Evolutionary conservation across 2,797 vertebrate genomes (phyloP), one percentile per base, ranked within the genome.

Genomic region (Sebastes vulpes): DNA sequence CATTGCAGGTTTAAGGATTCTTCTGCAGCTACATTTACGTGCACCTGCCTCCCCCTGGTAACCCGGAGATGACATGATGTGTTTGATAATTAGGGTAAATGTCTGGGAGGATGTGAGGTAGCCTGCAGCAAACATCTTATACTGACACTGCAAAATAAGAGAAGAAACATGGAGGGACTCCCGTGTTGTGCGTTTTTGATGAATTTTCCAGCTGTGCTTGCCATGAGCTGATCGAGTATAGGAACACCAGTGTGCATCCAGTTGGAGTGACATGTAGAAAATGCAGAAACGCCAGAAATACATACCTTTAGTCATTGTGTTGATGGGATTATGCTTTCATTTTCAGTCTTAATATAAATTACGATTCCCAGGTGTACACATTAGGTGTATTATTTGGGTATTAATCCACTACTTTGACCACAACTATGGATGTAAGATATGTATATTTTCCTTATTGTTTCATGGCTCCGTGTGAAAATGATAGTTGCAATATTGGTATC

Each of bases 81-180:
- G 74, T 84, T 68, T 81, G 67, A 57, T 81, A 42, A 72, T 79
- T 56, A 72, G 72, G 29, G n/a, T 38, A 54, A 64, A 76, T 56
- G 59, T 69, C 64, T 71, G 57, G 9, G 25, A 66, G 68, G 65
- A 81, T 53, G 68, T 9, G 67, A 7, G 3, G 38, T n/a, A 50
- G 65, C 73, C 74, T 75, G 29, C 64, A 72, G 68, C 18, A 42
- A 87, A 58, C 18, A 9, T 52, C 61, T 75, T 26, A 26, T 0
- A 26, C 38, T 20, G 67, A 56, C 32, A 25, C 28, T 26, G 5
- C 9, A 42, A 63, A 53, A 69, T 28, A 60, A 53, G 23, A 28
- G 32, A 32, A 26, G 38, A 61, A 50, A 69, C 50, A 65, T 20
- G 7, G n/a, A 63, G 8, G 26, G 48, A 26, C 48, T 53, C 16